Evolutionary conservation across 2,888 invertebrate species (phyloP).

Genomic region (Drosophila emarginata): DNA sequence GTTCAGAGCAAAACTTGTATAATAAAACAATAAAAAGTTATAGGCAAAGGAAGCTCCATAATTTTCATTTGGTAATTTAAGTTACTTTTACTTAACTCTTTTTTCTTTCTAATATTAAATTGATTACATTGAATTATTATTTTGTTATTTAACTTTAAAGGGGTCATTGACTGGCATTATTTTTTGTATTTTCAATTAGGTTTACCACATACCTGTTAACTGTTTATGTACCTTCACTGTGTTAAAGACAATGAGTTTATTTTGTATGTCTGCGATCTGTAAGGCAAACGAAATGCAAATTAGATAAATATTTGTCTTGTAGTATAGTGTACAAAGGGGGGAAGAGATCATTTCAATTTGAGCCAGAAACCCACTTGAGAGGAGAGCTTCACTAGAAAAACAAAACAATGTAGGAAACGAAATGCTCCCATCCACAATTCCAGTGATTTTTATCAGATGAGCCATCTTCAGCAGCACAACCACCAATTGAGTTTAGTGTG

Average conservation of each 20-base stretch:
- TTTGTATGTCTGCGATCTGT: slow-evolving; percentile 54
- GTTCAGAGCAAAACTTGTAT: background rate
- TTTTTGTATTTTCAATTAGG: background rate
- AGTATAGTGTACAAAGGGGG: slow-evolving; percentile 16
- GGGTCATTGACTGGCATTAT: background rate
- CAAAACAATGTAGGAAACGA: slow-evolving; percentile 37
- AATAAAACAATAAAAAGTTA: no score
- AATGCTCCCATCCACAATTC: slow-evolving; percentile 13
- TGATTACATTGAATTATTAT: background rate
- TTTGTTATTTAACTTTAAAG: background rate
- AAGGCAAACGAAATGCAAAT: slow-evolving; percentile 68
- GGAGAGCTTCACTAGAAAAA: slow-evolving; percentile 29
- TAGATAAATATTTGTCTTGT: slow-evolving; percentile 64
- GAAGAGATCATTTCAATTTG: slow-evolving; percentile 32
- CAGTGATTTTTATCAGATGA: slow-evolving; percentile 51
- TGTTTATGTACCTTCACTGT: slow-evolving; percentile 38
- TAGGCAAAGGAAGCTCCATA: no score
- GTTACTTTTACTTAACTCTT: no score
- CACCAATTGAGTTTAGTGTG: slow-evolving; percentile 73
- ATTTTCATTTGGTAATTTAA: no score
- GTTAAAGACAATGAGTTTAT: slow-evolving; percentile 27
- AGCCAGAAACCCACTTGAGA: slow-evolving; percentile 70
- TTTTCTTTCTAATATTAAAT: no score
- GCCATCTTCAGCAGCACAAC: slow-evolving; percentile 24
- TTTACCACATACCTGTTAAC: slow-evolving; percentile 42